Evolutionary conservation across 2,888 invertebrate species (phyloP).

Genomic region (Torymus tubicola): DNA sequence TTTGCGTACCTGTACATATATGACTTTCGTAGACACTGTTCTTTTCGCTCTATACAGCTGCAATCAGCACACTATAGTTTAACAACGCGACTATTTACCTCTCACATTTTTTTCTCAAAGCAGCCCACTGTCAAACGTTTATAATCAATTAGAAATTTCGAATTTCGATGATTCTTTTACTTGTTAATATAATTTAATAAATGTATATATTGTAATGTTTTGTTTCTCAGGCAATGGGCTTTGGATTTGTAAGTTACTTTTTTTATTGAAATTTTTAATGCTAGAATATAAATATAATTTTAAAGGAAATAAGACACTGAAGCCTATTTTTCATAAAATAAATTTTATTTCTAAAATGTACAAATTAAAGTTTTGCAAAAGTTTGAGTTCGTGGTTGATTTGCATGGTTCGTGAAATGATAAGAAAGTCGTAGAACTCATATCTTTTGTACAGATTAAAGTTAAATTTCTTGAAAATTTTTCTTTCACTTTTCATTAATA

Average conservation of each 20-base stretch:
- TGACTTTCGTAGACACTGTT: conserved; percentile 14
- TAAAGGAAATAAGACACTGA: not conserved
- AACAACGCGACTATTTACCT: not conserved
- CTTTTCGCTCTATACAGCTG: conserved; percentile 16
- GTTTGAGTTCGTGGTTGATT: no score
- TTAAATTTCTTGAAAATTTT: conserved; percentile 4
- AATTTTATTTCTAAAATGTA: no score
- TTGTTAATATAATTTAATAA: conserved; percentile 10
- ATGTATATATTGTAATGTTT: not conserved
- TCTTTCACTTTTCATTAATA: no score
- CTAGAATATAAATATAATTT: not conserved
- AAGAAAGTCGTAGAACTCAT: no score
- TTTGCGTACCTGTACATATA: conserved; percentile 63
- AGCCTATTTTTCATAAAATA: conserved; percentile 8
- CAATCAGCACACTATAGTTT: conserved; percentile 15
- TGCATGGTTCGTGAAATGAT: no score
- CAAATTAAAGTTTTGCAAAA: no score
- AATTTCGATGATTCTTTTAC: conserved; percentile 41
- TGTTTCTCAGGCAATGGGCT: not conserved
- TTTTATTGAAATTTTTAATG: not conserved
- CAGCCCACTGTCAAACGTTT: not conserved
- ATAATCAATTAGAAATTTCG: conserved; percentile 3
- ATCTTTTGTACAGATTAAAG: not conserved
- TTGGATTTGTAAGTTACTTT: not conserved
- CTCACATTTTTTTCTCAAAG: not conserved